phyloP scores from a whole-genome alignment of 2,888 invertebrate genomes.

The Heteropelma amictum region DNA sequence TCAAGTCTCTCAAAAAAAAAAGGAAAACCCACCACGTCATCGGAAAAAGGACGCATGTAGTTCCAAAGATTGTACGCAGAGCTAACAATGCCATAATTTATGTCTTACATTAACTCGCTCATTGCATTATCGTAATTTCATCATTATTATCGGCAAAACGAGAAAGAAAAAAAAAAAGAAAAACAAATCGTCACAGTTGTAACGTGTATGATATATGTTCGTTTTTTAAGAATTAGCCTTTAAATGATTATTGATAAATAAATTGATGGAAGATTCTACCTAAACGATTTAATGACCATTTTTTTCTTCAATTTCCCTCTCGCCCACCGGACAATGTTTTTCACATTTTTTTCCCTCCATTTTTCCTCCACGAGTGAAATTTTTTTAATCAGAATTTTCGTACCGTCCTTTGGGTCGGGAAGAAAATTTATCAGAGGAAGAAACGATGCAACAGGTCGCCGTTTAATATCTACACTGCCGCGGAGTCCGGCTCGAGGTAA shows the following conservation, averaged over 20 bases:
- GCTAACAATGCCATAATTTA: conserved; percentile 35
- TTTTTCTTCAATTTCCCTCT: background rate
- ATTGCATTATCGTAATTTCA: conserved; percentile 55
- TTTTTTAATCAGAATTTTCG: conserved; percentile 21
- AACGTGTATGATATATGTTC: conserved; percentile 74
- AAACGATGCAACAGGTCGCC: conserved; percentile 56
- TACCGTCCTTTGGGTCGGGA: conserved; percentile 21
- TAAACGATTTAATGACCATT: conserved; percentile 6
- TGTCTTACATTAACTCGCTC: conserved; percentile 45
- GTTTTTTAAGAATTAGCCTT: conserved; percentile 74
- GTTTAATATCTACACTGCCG: conserved; percentile 51
- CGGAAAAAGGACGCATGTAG: background rate
- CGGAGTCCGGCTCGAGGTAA: conserved; percentile 6
- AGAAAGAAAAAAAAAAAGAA: background rate
- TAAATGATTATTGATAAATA: conserved; percentile 68
- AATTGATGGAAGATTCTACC: conserved; percentile 65
- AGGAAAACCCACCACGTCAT: too few species aligned
- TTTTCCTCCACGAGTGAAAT: background rate
- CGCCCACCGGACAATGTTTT: background rate
- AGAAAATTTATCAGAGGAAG: conserved; percentile 55
- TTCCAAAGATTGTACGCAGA: conserved; percentile 9
- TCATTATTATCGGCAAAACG: conserved; percentile 60
- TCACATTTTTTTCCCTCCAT: background rate
- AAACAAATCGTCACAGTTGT: conserved; percentile 66
- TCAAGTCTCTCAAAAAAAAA: too few species aligned